phyloP scores from a whole-genome alignment of 2,888 invertebrate species.

The Drosophila neonasuta region DNA sequence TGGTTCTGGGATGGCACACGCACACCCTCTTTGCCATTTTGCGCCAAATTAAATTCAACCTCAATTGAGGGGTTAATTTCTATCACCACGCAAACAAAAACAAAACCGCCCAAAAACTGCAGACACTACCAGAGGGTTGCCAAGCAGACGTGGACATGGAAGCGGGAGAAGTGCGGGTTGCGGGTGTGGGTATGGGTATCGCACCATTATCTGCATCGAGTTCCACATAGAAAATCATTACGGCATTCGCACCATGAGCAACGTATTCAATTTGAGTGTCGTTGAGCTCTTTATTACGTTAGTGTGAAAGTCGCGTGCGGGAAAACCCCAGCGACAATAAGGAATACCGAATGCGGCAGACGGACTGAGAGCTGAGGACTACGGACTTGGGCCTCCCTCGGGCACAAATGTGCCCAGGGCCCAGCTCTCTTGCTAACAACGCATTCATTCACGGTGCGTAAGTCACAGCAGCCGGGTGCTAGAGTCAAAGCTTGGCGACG shows the following conservation, averaged over 20 bases:
- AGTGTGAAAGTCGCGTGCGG: constrained; percentile 81
- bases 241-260: constrained; percentile 80
- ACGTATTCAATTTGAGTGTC: constrained; percentile 80
- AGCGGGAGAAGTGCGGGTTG: constrained; percentile 15
- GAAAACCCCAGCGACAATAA: constrained; percentile 41
- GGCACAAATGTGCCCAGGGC: constrained; percentile 26
- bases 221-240: constrained; percentile 79
- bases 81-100: constrained; percentile 79
- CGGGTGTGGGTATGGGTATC: constrained; percentile 33
- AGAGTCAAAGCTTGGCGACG: constrained; percentile 22
- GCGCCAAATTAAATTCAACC: constrained; percentile 83
- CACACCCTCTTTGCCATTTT: constrained; percentile 76
- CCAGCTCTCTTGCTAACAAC: constrained; percentile 42
- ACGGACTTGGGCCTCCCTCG: constrained; percentile 38
- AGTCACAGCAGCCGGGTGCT: constrained; percentile 61
- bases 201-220: constrained; percentile 77
- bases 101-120: constrained; percentile 69
- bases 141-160: constrained; percentile 14
- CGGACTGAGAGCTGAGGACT: background rate
- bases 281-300: constrained; percentile 81
- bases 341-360: constrained; percentile 20
- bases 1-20: constrained; percentile 23
- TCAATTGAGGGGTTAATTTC: constrained; percentile 82
- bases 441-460: constrained; percentile 78
- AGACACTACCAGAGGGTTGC: constrained; percentile 46